These are phyloP conservation scores for Sesia apiformis DNA, from an alignment of 2,888 invertebrate species.

Conservation along the genomic window DNA sequence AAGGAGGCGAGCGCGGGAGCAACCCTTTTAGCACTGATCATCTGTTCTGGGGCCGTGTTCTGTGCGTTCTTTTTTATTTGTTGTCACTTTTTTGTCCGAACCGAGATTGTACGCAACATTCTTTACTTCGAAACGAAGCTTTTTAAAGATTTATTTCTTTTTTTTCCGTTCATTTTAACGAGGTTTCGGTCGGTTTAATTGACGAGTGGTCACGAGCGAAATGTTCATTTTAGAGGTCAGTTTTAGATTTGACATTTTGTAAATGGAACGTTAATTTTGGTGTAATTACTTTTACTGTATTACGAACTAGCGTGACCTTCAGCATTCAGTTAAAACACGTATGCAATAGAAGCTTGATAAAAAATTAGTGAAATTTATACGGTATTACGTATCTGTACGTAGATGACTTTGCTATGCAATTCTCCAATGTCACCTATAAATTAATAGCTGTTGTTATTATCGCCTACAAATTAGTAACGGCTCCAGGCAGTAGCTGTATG, in stretches of 20 bases:
- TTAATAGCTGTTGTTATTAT: too few species aligned
- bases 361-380: too few species aligned
- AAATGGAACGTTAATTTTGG: neutral
- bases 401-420: too few species aligned
- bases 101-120: conserved; percentile 73
- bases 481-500: too few species aligned
- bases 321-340: neutral
- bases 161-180: conserved; percentile 62
- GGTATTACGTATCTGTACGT: too few species aligned
- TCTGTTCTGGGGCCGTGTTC: conserved; percentile 70
- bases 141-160: conserved; percentile 68
- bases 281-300: neutral
- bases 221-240: conserved; percentile 25
- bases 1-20: conserved; percentile 71
- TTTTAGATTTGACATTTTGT: neutral
- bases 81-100: conserved; percentile 74
- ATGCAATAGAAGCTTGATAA: too few species aligned
- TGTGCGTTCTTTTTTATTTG: conserved; percentile 61
- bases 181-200: conserved; percentile 62
- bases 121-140: conserved; percentile 73
- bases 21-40: conserved; percentile 75
- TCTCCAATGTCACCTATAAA: too few species aligned
- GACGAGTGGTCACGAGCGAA: conserved; percentile 64
- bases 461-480: too few species aligned
- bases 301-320: neutral